phyloP scores from a whole-genome alignment of 2,113 vertebrate species.

The Thamnophis sirtalis region DNA sequence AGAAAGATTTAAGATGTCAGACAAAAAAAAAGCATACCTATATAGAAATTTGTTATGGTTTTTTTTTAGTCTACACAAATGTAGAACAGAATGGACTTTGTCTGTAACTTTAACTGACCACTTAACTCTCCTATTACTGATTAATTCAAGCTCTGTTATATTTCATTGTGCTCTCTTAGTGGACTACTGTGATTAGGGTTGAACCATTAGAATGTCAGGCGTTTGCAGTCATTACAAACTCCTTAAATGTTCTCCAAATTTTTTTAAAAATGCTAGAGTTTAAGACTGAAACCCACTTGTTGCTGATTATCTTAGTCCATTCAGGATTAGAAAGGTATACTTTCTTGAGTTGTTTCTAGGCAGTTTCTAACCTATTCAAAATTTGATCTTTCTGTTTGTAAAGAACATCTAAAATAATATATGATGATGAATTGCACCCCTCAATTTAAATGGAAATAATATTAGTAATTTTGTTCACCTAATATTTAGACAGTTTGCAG shows the following conservation, averaged over 20 bases:
- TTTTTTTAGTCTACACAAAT: background rate
- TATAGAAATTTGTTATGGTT: background rate
- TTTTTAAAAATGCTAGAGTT: background rate
- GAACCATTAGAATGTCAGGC: background rate
- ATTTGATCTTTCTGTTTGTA: background rate
- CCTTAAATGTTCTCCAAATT: background rate
- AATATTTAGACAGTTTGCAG: background rate
- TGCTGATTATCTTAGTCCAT: background rate
- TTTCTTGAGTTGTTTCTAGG: background rate
- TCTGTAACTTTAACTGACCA: background rate
- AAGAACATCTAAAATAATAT: background rate
- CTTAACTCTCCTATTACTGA: background rate
- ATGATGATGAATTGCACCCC: background rate
- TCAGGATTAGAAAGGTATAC: background rate
- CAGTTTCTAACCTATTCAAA: background rate
- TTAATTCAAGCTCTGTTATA: background rate
- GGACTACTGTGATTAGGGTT: background rate
- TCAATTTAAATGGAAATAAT: background rate
- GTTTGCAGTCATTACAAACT: background rate
- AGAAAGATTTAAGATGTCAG: background rate
- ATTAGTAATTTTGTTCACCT: background rate
- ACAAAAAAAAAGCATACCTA: background rate
- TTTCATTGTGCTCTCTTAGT: background rate
- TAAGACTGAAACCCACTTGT: background rate
- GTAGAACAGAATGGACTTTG: background rate